Percentiles rank a stretch among this genome's conserved stretches.
phyloP scores from a whole-genome alignment of 2,888 invertebrate genomes.

The Conchocele bisecta region DNA sequence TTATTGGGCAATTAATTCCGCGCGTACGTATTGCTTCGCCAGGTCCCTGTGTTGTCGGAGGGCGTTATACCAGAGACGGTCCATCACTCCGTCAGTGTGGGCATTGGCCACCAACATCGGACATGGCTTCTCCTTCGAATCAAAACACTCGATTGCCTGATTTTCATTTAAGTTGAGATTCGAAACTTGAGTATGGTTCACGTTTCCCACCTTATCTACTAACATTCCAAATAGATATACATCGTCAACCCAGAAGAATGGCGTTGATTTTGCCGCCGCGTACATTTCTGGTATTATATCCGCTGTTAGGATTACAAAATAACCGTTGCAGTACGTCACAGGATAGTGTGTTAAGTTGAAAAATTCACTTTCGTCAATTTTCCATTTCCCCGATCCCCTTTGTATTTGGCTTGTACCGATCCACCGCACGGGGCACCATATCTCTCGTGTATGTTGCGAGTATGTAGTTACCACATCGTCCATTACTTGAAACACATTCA shows the following conservation, averaged over 20 bases:
- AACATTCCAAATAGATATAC: conserved; percentile 80
- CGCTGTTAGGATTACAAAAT: conserved; percentile 70
- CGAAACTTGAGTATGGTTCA: conserved; percentile 84
- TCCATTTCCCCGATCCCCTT: conserved; percentile 68
- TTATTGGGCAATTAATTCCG: too few relatives aligned
- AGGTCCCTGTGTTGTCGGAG: conserved; percentile 53
- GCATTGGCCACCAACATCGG: conserved; percentile 60
- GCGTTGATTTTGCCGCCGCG: conserved; percentile 70
- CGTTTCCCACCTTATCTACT: conserved; percentile 68
- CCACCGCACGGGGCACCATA: conserved; percentile 66
- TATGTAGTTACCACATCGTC: conserved; percentile 61
- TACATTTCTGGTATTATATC: conserved; percentile 75
- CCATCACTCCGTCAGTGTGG: conserved; percentile 58
- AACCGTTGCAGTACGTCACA: conserved; percentile 79
- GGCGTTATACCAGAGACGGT: conserved; percentile 64
- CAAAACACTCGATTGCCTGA: conserved; percentile 60
- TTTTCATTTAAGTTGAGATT: conserved; percentile 91
- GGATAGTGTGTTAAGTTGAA: conserved; percentile 73
- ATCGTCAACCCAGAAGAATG: conserved; percentile 82
- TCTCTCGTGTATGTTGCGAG: conserved; percentile 52
- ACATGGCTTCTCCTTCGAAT: conserved; percentile 54
- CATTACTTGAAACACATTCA: conserved; percentile 71
- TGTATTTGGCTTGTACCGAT: conserved; percentile 69
- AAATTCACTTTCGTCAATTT: conserved; percentile 68
- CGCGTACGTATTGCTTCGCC: conserved; percentile 48